Evolutionary conservation across 2,888 invertebrate species (phyloP), one percentile per base, ranked within the genome.

Genomic region (Oxycera nigricornis): DNA sequence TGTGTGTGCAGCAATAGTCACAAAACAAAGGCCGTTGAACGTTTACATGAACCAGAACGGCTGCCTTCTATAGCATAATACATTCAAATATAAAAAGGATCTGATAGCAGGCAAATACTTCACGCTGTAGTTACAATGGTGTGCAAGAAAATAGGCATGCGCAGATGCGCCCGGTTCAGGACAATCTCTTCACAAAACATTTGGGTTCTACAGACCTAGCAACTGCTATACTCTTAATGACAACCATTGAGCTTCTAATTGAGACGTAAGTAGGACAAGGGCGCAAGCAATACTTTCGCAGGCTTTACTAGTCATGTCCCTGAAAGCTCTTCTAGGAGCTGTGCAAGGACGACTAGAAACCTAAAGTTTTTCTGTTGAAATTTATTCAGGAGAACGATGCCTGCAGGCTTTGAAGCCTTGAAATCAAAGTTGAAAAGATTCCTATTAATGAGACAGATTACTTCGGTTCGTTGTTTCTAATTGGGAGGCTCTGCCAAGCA

Each of bases 221-320:
- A 41, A 39, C 41, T 41, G 65, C 30, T 14, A 39, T 26, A 24
- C 65, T 65, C 65, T 65, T 65, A 39, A 65, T 65, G 65, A 39
- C 41, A 39, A 24, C 41, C 35, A 65, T 65, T 41, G 65, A 65
- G 65, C 41, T 65, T 65, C 41, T 65, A 65, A 65, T 65, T 65
- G 65, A 65, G 65, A 24, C 39, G 39, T 65, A 65, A 65, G 30
- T 65, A 65, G 65, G 65, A 41, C 65, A 65, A 65, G 65, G 65
- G 24, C 65, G 41, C 22, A 65, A 24, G 26, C 65, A 28, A 65
- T 35, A 41, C 65, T 24, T 41, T 65, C 22, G 2, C 9, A 61
- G 35, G 4, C 17, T 61, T 14, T 61, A 20, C 61, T n/a, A 30
- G 59, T 28, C 17, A 1, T 39, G 65, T 65, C 39, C 65, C 65